Conservation (phyloP, 2,113 vertebrate species). For the Rhombomys opimus region DNA sequence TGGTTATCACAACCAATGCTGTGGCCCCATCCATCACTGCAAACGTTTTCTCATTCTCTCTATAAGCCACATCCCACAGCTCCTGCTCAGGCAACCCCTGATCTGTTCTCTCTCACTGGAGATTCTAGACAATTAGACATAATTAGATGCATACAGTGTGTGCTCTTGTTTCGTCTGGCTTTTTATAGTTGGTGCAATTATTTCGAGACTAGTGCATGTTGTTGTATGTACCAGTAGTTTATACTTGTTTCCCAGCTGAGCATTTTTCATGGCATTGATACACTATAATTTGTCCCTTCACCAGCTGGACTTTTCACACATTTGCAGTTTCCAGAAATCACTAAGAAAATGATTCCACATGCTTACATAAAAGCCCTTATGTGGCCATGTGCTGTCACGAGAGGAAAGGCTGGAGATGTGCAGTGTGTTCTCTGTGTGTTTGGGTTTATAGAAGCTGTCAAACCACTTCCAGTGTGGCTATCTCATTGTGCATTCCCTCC, state of each 20-base stretch:
- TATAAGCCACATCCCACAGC: neutral
- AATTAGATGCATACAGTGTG: neutral
- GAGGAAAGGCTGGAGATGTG: neutral
- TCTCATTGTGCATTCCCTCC: no score
- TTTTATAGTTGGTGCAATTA: constrained; percentile 1
- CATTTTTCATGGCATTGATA: neutral
- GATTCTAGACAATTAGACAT: neutral
- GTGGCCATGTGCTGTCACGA: neutral
- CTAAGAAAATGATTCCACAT: neutral
- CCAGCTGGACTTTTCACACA: neutral
- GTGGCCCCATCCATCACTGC: neutral
- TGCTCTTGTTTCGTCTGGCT: neutral
- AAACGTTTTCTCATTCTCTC: neutral
- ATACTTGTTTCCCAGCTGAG: neutral
- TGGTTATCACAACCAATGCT: neutral
- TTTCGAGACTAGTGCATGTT: neutral
- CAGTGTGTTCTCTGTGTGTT: neutral
- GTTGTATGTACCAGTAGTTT: neutral
- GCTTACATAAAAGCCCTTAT: neutral
- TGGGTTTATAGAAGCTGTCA: neutral
- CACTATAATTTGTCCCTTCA: neutral
- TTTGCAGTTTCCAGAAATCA: neutral
- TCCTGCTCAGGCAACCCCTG: neutral
- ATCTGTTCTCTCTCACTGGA: neutral
- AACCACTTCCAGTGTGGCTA: neutral